A percentile compares a stretch with the other conserved stretches of the same genome.
phyloP scores from a whole-genome alignment of 1,140 invertebrate genomes.

The Euwallacea fornicatus region DNA sequence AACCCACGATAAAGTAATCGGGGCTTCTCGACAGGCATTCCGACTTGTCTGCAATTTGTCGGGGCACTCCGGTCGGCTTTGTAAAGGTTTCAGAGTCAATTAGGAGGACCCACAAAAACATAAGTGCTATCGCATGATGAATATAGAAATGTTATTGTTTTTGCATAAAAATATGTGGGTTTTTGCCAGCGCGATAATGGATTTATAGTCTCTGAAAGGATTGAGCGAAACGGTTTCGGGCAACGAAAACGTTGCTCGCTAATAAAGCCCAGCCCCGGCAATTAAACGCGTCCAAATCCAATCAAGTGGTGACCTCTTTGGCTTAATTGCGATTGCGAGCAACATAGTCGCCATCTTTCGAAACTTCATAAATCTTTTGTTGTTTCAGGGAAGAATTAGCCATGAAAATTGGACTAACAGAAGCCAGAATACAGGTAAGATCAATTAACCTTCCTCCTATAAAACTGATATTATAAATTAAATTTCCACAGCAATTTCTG shows the following conservation, averaged over 20 bases:
- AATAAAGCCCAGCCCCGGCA: background rate
- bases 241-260: background rate
- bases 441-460: conserved; percentile 16
- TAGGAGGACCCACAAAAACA: conserved; percentile 37
- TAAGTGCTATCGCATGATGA: conserved; percentile 31
- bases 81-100: conserved; percentile 35
- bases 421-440: conserved; percentile 95
- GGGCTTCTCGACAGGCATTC: conserved; percentile 41
- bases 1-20: conserved; percentile 42
- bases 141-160: conserved; percentile 26
- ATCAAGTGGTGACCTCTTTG: no score
- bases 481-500: conserved; percentile 5
- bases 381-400: conserved; percentile 93
- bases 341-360: background rate
- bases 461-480: conserved; percentile 9
- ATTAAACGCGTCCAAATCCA: no score
- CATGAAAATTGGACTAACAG: conserved; percentile 95
- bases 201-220: conserved; percentile 12
- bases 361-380: conserved; percentile 41
- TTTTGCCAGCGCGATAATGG: conserved; percentile 14
- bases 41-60: conserved; percentile 48
- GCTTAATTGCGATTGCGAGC: no score
- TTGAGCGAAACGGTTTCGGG: background rate
- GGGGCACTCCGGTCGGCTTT: conserved; percentile 30
- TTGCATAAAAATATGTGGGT: conserved; percentile 20